phyloP scores from a whole-genome alignment of 2,797 vertebrate genomes.

The Amniataba percoides region DNA sequence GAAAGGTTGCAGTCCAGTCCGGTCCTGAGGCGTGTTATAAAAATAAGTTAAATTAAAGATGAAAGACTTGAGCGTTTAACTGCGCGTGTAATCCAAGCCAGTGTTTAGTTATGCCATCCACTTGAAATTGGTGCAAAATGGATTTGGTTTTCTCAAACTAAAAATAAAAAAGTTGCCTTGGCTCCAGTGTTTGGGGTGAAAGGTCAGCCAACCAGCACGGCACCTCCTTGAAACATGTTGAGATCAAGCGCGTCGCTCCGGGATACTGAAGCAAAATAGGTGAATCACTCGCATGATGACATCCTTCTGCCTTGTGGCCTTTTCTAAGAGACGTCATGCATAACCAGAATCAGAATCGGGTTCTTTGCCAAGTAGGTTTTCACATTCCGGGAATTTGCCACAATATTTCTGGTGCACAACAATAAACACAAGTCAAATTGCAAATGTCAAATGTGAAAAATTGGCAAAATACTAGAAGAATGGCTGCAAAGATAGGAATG shows the following conservation, averaged over 20 bases:
- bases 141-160: slow-evolving; percentile 22
- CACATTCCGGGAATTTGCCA: too few relatives aligned
- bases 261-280: slow-evolving; percentile 9
- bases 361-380: too few relatives aligned
- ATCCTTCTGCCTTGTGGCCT: slow-evolving; percentile 7
- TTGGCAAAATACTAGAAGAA: not conserved
- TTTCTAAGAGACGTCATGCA: slow-evolving; percentile 4
- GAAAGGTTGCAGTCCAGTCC: not conserved
- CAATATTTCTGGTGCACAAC: too few relatives aligned
- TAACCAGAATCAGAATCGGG: not conserved
- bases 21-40: not conserved
- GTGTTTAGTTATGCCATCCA: not conserved
- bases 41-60: not conserved
- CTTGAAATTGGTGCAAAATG: slow-evolving; percentile 17
- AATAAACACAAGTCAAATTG: too few relatives aligned
- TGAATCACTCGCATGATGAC: not conserved
- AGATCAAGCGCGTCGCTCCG: slow-evolving; percentile 9
- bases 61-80: not conserved
- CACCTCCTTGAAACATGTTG: slow-evolving; percentile 9
- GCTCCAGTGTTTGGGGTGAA: not conserved
- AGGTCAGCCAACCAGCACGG: not conserved
- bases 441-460: too few relatives aligned
- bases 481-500: not conserved
- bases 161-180: slow-evolving; percentile 14
- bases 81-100: not conserved